These are phyloP conservation scores for Ophthalmotilapia sp. DNA, from an alignment of 2,113 vertebrate species.

Conservation along the genomic window DNA sequence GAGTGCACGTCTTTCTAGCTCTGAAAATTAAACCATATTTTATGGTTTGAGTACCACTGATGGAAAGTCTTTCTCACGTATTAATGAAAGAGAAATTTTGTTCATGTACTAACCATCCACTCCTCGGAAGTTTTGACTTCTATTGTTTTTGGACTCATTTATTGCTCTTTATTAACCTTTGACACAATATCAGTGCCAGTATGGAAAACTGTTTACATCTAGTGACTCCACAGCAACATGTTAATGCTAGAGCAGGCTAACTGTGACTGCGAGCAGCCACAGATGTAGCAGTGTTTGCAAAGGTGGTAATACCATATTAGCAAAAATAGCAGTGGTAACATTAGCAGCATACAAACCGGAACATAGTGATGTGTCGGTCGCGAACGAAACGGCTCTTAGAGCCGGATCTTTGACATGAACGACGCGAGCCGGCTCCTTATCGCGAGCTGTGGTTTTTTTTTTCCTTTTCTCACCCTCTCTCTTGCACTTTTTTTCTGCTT, in stretches of 20 bases:
- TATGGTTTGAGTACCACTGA: neutral
- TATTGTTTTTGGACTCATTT: neutral
- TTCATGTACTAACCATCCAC: neutral
- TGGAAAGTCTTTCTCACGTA: neutral
- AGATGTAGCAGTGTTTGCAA: neutral
- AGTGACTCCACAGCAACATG: neutral
- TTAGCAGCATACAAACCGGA: neutral
- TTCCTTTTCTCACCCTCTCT: no score
- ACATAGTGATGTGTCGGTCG: no score
- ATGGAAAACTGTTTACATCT: neutral
- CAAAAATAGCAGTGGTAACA: neutral
- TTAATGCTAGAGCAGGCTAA: neutral
- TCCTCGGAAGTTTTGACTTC: neutral
- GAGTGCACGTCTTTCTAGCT: neutral
- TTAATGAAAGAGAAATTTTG: neutral
- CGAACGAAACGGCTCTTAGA: no score
- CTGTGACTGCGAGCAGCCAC: neutral
- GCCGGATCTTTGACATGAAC: no score
- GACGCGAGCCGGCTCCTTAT: no score
- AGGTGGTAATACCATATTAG: neutral
- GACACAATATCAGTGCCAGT: neutral
- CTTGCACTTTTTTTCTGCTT: no score
- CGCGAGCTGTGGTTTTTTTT: rapidly evolving
- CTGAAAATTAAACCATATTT: neutral
- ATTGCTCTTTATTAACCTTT: neutral